A percentile compares a stretch with the other conserved stretches of the same genome.
phyloP scores from a whole-genome alignment of 2,113 vertebrate species.

The Ahaetulla prasina region DNA sequence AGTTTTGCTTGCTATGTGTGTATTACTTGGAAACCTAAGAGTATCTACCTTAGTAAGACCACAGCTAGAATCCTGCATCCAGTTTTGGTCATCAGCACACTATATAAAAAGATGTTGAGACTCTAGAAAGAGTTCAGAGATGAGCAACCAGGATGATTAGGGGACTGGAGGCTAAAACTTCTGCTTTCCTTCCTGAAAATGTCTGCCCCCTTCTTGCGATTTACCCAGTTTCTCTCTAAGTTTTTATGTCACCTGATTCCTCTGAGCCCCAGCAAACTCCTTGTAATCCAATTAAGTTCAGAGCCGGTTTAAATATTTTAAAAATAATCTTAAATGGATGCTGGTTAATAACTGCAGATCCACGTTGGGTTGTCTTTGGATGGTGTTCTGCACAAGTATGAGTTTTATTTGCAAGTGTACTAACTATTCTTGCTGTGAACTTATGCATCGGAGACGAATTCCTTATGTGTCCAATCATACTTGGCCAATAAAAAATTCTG shows the following conservation, averaged over 20 bases:
- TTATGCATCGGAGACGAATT: background rate
- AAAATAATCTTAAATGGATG: background rate
- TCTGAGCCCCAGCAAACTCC: background rate
- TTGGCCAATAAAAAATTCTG: background rate
- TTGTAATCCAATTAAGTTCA: constrained; percentile 1
- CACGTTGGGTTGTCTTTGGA: background rate
- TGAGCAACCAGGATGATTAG: too few species aligned
- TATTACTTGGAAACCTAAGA: too few species aligned
- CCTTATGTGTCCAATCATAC: background rate
- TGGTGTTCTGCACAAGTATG: background rate
- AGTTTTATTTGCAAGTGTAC: background rate
- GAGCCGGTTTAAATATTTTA: background rate
- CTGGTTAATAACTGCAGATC: background rate
- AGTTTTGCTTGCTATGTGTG: too few species aligned
- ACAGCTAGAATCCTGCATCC: too few species aligned
- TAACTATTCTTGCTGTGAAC: background rate
- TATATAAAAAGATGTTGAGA: too few species aligned
- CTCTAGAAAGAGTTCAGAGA: too few species aligned
- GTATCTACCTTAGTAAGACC: too few species aligned
- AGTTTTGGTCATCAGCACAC: too few species aligned
- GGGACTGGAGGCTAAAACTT: too few species aligned
- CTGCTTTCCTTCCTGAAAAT: background rate
- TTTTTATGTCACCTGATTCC: background rate
- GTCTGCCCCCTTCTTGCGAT: background rate
- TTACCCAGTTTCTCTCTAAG: background rate